Evolutionary conservation across 2,113 vertebrate genomes (phyloP).

Genomic region (Istiophorus platypterus): DNA sequence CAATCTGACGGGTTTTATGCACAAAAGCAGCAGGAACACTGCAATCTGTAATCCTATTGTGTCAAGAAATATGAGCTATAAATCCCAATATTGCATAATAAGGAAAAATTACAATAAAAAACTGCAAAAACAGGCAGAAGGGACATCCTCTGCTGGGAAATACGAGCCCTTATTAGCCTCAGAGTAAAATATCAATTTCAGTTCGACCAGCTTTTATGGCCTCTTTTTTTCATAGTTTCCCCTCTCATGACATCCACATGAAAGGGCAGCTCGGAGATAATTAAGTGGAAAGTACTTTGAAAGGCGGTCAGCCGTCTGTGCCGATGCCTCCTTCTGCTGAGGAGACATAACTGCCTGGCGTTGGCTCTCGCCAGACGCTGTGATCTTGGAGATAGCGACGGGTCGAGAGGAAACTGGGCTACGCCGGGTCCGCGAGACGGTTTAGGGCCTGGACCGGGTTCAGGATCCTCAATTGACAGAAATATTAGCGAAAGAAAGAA

Average conservation of each 20-base stretch:
- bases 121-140: slow-evolving; percentile 36
- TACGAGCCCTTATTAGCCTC: slow-evolving; percentile 61
- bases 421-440: background rate
- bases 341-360: slow-evolving; percentile 54
- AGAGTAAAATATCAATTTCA: slow-evolving; percentile 65
- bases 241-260: slow-evolving; percentile 68
- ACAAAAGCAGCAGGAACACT: slow-evolving; percentile 39
- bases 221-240: slow-evolving; percentile 65
- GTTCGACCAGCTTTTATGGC: slow-evolving; percentile 67
- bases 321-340: slow-evolving; percentile 71
- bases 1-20: slow-evolving; percentile 19
- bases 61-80: slow-evolving; percentile 59
- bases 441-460: slow-evolving; percentile 10
- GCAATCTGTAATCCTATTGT: slow-evolving; percentile 48
- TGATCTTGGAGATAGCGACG: slow-evolving; percentile 47
- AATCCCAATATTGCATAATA: slow-evolving; percentile 53
- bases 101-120: slow-evolving; percentile 45
- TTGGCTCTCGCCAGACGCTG: slow-evolving; percentile 35
- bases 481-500: background rate
- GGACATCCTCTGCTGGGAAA: slow-evolving; percentile 68
- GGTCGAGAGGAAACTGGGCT: slow-evolving; percentile 26
- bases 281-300: slow-evolving; percentile 74
- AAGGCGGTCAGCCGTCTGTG: slow-evolving; percentile 44
- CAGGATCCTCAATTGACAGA: slow-evolving; percentile 27
- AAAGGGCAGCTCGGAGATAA: slow-evolving; percentile 70